Percentiles rank a stretch among this genome's conserved stretches.
These are phyloP conservation scores for Cossypha caffra DNA, from an alignment of 2,797 vertebrate species.

Conservation along the genomic window DNA sequence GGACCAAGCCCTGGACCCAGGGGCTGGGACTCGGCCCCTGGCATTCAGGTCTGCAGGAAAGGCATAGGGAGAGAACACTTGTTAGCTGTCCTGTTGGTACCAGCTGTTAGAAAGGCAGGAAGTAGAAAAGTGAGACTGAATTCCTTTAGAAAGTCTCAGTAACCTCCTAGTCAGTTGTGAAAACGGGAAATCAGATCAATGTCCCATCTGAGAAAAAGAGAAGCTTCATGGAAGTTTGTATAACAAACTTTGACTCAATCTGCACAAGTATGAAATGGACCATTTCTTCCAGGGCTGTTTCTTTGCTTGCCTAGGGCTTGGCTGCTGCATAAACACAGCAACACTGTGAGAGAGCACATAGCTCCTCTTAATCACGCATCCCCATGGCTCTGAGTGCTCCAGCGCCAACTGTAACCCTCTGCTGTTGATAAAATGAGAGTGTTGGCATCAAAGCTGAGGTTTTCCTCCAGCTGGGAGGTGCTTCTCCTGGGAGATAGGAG, in stretches of 20 bases:
- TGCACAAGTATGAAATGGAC: neutral
- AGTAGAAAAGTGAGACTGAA: neutral
- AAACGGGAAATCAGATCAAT: neutral
- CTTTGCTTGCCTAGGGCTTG: neutral
- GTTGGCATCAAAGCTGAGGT: neutral
- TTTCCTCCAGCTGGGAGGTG: neutral
- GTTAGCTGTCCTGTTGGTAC: neutral
- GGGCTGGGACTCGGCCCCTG: neutral
- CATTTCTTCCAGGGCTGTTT: neutral
- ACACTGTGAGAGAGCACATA: accelerated
- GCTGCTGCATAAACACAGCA: neutral
- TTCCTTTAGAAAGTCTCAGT: neutral
- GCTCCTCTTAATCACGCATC: neutral
- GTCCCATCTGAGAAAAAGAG: neutral
- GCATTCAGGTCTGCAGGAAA: neutral
- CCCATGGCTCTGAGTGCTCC: neutral
- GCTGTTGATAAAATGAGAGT: neutral
- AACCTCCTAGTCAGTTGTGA: neutral
- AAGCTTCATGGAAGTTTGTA: neutral
- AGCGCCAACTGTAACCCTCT: neutral
- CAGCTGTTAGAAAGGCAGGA: neutral
- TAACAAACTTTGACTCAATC: neutral
- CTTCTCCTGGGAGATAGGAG: neutral
- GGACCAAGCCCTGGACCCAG: neutral
- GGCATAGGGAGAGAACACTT: neutral